Conservation (phyloP, 2,113 vertebrate genomes). For the Agelaius tricolor region DNA sequence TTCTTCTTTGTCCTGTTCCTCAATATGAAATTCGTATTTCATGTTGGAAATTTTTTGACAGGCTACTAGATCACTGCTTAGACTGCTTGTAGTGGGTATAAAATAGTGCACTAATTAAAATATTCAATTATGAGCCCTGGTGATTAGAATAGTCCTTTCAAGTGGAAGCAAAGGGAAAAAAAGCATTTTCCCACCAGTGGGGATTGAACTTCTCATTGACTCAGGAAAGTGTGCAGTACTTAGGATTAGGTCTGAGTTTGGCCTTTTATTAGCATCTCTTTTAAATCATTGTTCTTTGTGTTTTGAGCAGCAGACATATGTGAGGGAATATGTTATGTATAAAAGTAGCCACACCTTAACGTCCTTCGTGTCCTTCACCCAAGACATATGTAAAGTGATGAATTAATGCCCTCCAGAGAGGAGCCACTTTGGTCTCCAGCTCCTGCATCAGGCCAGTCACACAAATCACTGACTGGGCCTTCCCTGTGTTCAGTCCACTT, state of each 20-base stretch:
- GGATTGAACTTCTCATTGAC: not conserved
- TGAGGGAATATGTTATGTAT: not conserved
- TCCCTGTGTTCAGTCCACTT: conserved; percentile 14
- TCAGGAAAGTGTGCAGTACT: not conserved
- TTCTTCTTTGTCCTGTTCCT: not conserved
- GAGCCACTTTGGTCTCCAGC: not conserved
- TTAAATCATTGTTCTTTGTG: not conserved
- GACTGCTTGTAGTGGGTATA: not conserved
- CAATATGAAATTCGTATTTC: not conserved
- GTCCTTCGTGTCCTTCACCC: conserved; percentile 4
- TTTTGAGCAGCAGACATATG: not conserved
- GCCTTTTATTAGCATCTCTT: not conserved
- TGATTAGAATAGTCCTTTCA: not conserved
- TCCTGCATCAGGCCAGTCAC: not conserved
- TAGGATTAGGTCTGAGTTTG: not conserved
- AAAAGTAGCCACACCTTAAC: not conserved
- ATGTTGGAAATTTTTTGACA: not conserved
- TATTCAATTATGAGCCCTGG: not conserved
- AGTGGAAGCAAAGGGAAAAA: not conserved
- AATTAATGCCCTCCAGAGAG: conserved; percentile 1
- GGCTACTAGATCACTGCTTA: not conserved
- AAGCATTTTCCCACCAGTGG: not conserved
- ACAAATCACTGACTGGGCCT: conserved; percentile 13
- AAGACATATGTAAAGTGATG: not conserved
- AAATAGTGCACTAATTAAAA: not conserved